Percentiles rank a stretch among this genome's conserved stretches.
These are phyloP conservation scores for Hydrocynus forskahlii DNA, from an alignment of 2,797 vertebrate species.

Conservation along the genomic window DNA sequence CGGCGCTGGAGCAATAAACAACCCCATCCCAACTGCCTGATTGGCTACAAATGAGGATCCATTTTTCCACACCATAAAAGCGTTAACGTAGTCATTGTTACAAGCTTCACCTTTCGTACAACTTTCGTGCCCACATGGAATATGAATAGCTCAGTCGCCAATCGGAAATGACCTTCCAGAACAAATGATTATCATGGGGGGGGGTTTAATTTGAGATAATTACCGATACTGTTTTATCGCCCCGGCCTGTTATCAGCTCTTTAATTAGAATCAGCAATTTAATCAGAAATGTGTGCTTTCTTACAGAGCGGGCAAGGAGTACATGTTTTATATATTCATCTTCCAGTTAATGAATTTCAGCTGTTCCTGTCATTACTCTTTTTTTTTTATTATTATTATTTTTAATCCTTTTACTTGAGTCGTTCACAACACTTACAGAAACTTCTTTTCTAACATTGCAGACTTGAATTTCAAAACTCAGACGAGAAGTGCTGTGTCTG, in stretches of 20 bases:
- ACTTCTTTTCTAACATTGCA: slow-evolving; percentile 59
- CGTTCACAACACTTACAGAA: not conserved
- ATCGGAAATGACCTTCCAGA: slow-evolving; percentile 16
- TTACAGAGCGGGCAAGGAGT: not conserved
- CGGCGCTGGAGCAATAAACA: not conserved
- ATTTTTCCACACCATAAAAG: slow-evolving; percentile 9
- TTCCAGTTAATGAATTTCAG: not conserved
- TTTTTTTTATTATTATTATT: not conserved
- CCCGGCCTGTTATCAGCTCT: not conserved
- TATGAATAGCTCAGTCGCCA: slow-evolving; percentile 7
- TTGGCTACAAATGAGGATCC: slow-evolving; percentile 9
- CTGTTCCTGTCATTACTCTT: not conserved
- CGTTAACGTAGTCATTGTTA: slow-evolving; percentile 7
- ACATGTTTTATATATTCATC: not conserved
- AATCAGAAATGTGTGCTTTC: slow-evolving; percentile 15
- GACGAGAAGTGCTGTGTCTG: slow-evolving; percentile 88
- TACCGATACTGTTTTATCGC: slow-evolving; percentile 18
- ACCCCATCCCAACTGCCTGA: not conserved
- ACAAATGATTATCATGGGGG: slow-evolving; percentile 7
- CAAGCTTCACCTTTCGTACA: not conserved
- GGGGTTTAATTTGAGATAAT: slow-evolving; percentile 30
- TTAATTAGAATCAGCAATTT: slow-evolving; percentile 17
- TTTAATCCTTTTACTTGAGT: not conserved
- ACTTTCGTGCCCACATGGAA: not conserved
- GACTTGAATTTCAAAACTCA: slow-evolving; percentile 90